A percentile compares a stretch with the other conserved stretches of the same genome.
Evolutionary conservation across 2,797 vertebrate genomes (phyloP).

Genomic region (Poeciliopsis paucimaculata): DNA sequence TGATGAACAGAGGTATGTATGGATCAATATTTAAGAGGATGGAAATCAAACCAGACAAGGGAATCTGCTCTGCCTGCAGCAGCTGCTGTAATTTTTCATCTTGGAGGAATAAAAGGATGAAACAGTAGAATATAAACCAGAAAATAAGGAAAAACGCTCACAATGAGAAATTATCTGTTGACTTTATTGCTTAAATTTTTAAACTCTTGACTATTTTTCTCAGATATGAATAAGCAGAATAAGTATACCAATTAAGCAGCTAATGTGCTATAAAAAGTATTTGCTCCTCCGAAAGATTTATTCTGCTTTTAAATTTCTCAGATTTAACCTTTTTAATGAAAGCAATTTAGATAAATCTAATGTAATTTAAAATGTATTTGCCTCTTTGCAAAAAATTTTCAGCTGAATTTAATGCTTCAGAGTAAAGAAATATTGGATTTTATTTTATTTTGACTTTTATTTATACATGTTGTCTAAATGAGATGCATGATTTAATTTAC

Average conservation of each 20-base stretch:
- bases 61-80: background rate
- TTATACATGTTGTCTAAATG: too few species aligned
- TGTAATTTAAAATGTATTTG: background rate
- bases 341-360: too few species aligned
- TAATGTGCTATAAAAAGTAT: background rate
- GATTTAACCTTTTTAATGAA: too few species aligned
- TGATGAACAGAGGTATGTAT: conserved; percentile 9
- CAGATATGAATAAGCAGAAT: background rate
- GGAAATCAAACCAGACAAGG: conserved; percentile 12
- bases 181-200: background rate
- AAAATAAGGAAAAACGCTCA: conserved; percentile 7
- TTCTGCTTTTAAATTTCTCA: background rate
- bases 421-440: background rate
- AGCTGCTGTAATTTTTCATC: background rate
- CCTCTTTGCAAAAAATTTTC: background rate
- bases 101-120: conserved; percentile 1
- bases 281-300: background rate
- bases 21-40: conserved; percentile 27
- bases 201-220: background rate
- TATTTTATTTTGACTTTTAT: too few species aligned
- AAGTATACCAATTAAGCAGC: background rate
- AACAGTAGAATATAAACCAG: conserved; percentile 5
- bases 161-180: background rate
- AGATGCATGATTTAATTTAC: too few species aligned
- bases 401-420: background rate